phyloP scores from a whole-genome alignment of 2,113 vertebrate genomes.

The Leucopternis melanops region DNA sequence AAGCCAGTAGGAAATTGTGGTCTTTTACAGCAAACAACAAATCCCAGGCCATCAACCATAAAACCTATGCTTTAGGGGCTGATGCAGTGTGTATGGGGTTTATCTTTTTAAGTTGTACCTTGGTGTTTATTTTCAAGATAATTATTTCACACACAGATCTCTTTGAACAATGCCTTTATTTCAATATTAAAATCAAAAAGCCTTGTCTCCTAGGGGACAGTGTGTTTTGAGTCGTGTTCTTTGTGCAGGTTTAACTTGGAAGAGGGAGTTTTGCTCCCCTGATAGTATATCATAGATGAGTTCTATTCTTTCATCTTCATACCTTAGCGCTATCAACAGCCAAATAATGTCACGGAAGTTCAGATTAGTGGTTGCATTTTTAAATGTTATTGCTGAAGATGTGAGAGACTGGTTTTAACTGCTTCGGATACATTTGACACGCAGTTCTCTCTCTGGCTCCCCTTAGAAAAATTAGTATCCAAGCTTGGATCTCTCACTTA shows the following conservation, averaged over 20 bases:
- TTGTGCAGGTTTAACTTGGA: not conserved
- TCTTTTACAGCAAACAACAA: not conserved
- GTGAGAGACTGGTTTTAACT: not conserved
- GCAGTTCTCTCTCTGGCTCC: not conserved
- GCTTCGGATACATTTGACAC: not conserved
- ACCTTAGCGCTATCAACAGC: not conserved
- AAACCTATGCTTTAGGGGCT: rapidly evolving
- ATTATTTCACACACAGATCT: not conserved
- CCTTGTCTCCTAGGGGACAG: not conserved
- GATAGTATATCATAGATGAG: not conserved
- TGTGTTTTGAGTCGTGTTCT: not conserved
- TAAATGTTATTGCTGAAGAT: not conserved
- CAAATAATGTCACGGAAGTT: not conserved
- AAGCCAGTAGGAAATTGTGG: not conserved
- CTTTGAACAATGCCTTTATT: not conserved
- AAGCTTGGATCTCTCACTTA: not conserved
- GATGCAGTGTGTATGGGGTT: too few species aligned
- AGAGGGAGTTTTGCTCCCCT: not conserved
- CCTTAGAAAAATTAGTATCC: not conserved
- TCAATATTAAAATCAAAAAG: not conserved
- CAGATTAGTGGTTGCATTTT: not conserved
- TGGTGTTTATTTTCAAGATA: not conserved
- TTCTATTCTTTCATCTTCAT: not conserved
- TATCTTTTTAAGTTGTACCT: not conserved
- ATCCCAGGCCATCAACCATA: not conserved